A percentile compares a stretch with the other conserved stretches of the same genome.
Evolutionary conservation across 2,888 invertebrate species (phyloP).

Genomic region (Caenorhabditis sinica): DNA sequence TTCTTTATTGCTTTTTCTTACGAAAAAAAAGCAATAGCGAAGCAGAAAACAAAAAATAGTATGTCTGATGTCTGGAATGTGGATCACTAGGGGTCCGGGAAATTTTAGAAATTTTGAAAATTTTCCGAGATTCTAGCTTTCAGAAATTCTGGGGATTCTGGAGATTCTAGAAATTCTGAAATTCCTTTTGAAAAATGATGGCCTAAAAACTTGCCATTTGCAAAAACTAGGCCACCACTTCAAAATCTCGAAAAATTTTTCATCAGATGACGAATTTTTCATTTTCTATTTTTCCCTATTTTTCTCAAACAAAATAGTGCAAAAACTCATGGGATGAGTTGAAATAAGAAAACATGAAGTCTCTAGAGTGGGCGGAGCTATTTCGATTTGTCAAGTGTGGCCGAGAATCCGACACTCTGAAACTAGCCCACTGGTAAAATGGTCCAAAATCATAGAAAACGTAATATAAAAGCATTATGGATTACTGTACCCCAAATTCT

Average conservation of each 20-base stretch:
- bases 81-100: not conserved
- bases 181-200: not conserved
- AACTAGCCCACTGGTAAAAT: no score
- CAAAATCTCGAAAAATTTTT: not conserved
- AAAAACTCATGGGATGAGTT: no score
- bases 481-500: not conserved
- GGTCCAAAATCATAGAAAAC: no score
- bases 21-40: not conserved
- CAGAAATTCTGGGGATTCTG: no score
- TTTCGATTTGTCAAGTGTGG: not conserved
- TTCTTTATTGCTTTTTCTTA: slow-evolving; percentile 34
- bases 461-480: no score
- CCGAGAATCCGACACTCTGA: not conserved
- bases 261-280: slow-evolving; percentile 14
- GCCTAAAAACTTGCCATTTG: not conserved
- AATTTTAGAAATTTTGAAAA: not conserved
- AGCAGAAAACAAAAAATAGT: slow-evolving; percentile 5
- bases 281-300: not conserved
- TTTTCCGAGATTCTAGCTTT: no score
- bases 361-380: slow-evolving; percentile 10
- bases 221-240: not conserved
- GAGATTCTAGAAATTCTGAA: not conserved
- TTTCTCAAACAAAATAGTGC: not conserved
- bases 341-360: not conserved
- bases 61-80: slow-evolving; percentile 14